A percentile compares a stretch with the other conserved stretches of the same genome.
Conservation (phyloP, 2,797 vertebrate species). For the Hafferia zeledoni region DNA sequence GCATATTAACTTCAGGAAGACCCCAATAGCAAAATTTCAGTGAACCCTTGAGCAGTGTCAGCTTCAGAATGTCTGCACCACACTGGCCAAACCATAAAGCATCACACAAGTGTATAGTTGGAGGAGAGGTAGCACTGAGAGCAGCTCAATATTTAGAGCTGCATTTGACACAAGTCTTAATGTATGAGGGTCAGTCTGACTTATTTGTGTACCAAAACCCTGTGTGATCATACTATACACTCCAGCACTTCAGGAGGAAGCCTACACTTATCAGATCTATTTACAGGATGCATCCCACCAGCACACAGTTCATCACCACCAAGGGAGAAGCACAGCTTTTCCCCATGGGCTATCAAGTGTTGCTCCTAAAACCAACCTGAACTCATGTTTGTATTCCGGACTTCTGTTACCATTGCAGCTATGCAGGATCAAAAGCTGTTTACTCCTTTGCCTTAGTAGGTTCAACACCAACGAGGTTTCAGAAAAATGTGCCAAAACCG, state of each 20-base stretch:
- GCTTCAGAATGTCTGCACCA: neutral
- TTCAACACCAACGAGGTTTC: neutral
- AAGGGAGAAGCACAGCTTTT: neutral
- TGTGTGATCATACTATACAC: neutral
- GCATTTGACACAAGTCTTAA: neutral
- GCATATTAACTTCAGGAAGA: neutral
- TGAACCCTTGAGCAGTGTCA: neutral
- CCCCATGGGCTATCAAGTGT: neutral
- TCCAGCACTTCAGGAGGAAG: neutral
- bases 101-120: fast-evolving
- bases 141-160: neutral
- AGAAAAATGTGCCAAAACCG: constrained; percentile 18
- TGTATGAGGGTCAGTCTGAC: neutral
- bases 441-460: neutral
- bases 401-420: neutral
- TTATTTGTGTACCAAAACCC: neutral
- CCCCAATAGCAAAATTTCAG: neutral
- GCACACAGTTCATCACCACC: neutral
- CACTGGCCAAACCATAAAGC: neutral
- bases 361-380: neutral
- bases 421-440: constrained; percentile 40
- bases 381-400: neutral
- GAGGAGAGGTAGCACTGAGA: neutral
- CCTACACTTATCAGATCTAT: neutral
- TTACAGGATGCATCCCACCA: neutral